Conservation (phyloP, 2,797 vertebrate species). For the Astyanax mexicanus region DNA sequence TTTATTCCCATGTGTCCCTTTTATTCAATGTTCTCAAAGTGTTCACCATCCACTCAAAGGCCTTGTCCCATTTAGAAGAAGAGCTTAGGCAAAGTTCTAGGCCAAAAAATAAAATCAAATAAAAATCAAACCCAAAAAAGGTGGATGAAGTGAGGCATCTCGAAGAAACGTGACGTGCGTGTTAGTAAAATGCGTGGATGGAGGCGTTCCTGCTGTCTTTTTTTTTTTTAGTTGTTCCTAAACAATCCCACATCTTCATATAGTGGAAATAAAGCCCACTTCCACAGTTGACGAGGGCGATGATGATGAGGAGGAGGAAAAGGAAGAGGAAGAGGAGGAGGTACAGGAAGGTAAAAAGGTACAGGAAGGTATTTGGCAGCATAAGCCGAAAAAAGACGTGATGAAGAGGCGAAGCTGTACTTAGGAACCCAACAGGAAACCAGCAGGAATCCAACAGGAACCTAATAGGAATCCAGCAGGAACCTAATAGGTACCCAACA, state of each 20-base stretch:
- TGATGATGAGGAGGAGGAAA: conserved; percentile 8
- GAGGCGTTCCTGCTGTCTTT: conserved; percentile 16
- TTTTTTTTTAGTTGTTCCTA: conserved; percentile 11
- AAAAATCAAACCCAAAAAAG: too few species aligned
- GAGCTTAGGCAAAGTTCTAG: conserved; percentile 7
- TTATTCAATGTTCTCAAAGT: too few species aligned
- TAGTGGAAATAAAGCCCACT: conserved; percentile 25
- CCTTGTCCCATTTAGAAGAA: neutral
- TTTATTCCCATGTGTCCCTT: neutral
- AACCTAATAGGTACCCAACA: too few species aligned
- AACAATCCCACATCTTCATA: conserved; percentile 9
- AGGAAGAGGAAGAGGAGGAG: conserved; percentile 19
- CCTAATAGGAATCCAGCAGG: too few species aligned
- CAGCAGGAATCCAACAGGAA: too few species aligned
- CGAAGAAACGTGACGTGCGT: neutral
- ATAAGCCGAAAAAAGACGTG: conserved; percentile 29
- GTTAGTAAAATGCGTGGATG: conserved; percentile 36
- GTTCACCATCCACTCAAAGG: neutral
- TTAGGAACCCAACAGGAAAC: too few species aligned
- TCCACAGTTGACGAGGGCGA: conserved; percentile 7
- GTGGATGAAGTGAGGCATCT: conserved; percentile 31
- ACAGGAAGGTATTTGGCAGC: conserved; percentile 26
- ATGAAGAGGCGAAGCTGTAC: conserved; percentile 25
- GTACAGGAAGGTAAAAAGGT: too few species aligned
- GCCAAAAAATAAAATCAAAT: neutral